phyloP scores from a whole-genome alignment of 2,888 invertebrate genomes.

The Spicauda simplicius region DNA sequence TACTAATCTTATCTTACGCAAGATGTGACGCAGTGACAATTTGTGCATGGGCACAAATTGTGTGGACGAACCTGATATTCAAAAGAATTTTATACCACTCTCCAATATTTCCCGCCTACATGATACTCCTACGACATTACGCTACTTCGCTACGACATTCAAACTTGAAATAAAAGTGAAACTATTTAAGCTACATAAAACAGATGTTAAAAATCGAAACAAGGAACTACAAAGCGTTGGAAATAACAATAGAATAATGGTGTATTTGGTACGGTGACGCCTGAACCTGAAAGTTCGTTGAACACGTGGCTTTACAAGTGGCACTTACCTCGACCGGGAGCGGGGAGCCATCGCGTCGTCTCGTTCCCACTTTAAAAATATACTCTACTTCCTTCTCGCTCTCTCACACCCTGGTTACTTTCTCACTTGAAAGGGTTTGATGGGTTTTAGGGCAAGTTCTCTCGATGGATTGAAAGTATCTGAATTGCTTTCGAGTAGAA shows the following conservation, averaged over 20 bases:
- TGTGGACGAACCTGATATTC: neutral
- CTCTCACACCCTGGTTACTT: constrained; percentile 75
- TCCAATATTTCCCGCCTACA: constrained; percentile 19
- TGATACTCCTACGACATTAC: constrained; percentile 8
- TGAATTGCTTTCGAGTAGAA: neutral
- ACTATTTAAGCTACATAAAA: neutral
- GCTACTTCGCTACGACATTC: too few relatives aligned
- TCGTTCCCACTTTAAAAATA: constrained; percentile 80
- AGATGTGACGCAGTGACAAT: neutral
- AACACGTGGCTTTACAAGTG: constrained; percentile 76
- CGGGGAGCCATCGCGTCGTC: constrained; percentile 75
- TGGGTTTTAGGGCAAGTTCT: constrained; percentile 8
- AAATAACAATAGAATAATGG: constrained; percentile 10
- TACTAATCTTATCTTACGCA: neutral
- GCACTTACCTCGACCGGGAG: constrained; percentile 78
- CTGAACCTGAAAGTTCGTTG: constrained; percentile 64
- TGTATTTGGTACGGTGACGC: constrained; percentile 49
- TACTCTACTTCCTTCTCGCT: constrained; percentile 67
- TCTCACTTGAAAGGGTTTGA: constrained; percentile 37
- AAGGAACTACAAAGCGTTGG: constrained; percentile 34
- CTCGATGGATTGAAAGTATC: constrained; percentile 13
- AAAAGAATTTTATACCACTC: constrained; percentile 8
- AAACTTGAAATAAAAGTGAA: too few relatives aligned
- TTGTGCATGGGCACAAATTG: neutral
- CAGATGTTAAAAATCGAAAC: neutral